phyloP scores from a whole-genome alignment of 2,113 vertebrate genomes.

The Atrichornis clamosus region DNA sequence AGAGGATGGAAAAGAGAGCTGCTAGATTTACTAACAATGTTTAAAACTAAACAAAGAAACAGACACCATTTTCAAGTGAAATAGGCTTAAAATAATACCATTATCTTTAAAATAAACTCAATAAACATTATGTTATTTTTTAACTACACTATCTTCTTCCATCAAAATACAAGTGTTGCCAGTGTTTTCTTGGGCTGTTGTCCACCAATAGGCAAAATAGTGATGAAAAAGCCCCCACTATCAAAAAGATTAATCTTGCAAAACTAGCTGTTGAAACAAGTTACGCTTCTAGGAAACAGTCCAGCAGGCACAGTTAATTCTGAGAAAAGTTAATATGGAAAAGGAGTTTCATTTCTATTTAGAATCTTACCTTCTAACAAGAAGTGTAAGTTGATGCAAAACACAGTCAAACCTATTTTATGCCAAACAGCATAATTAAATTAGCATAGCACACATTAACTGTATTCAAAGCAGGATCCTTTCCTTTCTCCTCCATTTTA shows the following conservation, averaged over 20 bases:
- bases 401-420: background rate
- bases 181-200: background rate
- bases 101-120: background rate
- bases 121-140: background rate
- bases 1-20: background rate
- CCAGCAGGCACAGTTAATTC: background rate
- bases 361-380: background rate
- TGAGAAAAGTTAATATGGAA: background rate
- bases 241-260: background rate
- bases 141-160: background rate
- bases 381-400: background rate
- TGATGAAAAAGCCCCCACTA: background rate
- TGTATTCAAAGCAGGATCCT: background rate
- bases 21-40: background rate
- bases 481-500: background rate
- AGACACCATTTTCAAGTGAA: background rate
- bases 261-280: background rate
- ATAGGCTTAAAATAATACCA: background rate
- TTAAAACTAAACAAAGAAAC: background rate
- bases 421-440: background rate
- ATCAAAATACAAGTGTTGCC: background rate
- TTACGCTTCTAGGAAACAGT: background rate
- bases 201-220: background rate
- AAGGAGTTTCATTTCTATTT: background rate
- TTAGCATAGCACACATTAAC: background rate